Evolutionary conservation across 2,113 vertebrate genomes (phyloP).

Genomic region (Cheirogaleus medius): DNA sequence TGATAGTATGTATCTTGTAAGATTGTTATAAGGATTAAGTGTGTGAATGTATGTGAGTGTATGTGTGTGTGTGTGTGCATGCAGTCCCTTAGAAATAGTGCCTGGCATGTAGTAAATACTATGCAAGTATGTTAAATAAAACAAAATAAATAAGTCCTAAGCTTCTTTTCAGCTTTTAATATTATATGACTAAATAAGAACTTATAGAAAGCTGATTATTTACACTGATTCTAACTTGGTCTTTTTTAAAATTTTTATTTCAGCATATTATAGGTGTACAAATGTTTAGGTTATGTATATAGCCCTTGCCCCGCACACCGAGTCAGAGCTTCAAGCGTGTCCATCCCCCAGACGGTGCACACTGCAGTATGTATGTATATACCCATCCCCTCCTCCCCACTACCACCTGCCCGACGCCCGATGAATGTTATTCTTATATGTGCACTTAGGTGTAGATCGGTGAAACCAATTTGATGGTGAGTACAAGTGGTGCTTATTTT

Average conservation of each 20-base stretch:
- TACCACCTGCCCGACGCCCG: no score
- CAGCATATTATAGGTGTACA: no score
- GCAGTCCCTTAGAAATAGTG: conserved; percentile 10
- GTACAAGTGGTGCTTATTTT: no score
- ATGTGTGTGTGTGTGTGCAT: neutral
- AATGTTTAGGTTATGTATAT: no score
- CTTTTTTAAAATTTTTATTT: neutral
- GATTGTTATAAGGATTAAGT: neutral
- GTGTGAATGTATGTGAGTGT: neutral
- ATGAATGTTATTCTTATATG: no score
- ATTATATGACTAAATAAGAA: neutral
- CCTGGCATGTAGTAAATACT: neutral
- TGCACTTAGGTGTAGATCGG: no score
- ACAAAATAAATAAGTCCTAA: neutral
- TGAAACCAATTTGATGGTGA: no score
- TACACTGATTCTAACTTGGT: conserved; percentile 23
- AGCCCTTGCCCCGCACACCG: no score
- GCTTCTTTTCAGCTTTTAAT: conserved; percentile 18
- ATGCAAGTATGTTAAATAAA: neutral
- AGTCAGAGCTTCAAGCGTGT: no score
- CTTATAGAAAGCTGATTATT: conserved; percentile 2
- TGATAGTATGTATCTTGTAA: neutral
- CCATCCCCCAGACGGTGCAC: no score
- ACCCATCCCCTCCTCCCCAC: no score
- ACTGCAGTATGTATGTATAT: no score